Percentiles rank a stretch among this genome's conserved stretches.
Conservation (phyloP, 2,113 vertebrate species). For the Bos javanicus region DNA sequence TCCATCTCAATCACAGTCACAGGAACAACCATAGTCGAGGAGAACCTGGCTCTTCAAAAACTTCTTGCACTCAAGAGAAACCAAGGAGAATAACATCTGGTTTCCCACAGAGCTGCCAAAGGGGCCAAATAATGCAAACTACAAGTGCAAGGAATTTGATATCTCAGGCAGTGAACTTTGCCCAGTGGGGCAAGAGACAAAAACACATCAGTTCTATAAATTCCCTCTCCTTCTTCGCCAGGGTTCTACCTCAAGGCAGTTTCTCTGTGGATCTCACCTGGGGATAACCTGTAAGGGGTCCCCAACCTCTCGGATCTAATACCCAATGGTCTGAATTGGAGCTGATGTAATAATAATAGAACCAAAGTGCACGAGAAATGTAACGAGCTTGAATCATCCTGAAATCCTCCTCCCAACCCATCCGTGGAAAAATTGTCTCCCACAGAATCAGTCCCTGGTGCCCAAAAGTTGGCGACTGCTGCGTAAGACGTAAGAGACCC, state of each 20-base stretch:
- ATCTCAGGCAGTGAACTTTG: not conserved
- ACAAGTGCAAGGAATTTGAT: not conserved
- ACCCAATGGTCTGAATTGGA: not conserved
- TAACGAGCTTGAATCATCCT: not conserved
- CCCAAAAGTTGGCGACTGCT: not conserved
- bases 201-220: not conserved
- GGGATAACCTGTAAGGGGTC: not conserved
- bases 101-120: not conserved
- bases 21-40: not conserved
- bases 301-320: not conserved
- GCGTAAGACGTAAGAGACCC: not conserved
- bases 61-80: not conserved
- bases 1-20: not conserved
- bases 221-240: not conserved
- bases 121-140: not conserved
- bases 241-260: not conserved
- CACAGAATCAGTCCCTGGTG: not conserved
- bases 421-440: not conserved
- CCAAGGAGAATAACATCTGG: not conserved
- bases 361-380: not conserved
- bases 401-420: not conserved
- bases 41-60: not conserved
- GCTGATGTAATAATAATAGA: not conserved
- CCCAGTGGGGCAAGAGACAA: not conserved
- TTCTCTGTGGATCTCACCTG: not conserved